These are phyloP conservation scores for Crotophaga sulcirostris DNA, from an alignment of 2,113 vertebrate genomes.

Conservation along the genomic window DNA sequence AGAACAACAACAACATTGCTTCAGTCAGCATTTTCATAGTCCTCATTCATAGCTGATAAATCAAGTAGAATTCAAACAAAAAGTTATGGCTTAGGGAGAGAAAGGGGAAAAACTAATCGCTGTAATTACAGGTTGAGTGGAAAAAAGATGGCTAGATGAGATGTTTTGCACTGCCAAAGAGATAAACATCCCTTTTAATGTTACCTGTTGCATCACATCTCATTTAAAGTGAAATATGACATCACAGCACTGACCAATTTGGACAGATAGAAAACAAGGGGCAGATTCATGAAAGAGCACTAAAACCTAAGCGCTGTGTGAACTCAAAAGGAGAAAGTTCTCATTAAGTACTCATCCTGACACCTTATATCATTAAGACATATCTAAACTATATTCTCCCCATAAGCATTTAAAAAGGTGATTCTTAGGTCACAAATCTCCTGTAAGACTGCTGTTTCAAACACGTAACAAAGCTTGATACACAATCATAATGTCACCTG, in stretches of 20 bases:
- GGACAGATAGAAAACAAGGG: neutral
- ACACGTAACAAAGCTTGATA: neutral
- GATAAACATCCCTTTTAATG: neutral
- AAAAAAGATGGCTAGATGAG: neutral
- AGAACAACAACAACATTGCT: slow-evolving; percentile 17
- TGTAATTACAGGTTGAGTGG: neutral
- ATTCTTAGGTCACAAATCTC: neutral
- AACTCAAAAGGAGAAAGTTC: neutral
- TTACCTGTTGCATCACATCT: neutral
- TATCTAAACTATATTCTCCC: neutral
- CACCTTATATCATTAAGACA: neutral
- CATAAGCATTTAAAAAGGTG: neutral
- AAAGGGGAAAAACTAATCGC: neutral
- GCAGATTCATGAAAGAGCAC: neutral
- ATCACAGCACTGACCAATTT: neutral
- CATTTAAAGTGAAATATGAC: neutral
- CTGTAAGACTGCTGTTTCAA: neutral
- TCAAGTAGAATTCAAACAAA: slow-evolving; percentile 4
- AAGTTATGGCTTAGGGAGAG: neutral
- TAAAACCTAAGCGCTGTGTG: neutral
- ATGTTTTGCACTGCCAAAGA: neutral
- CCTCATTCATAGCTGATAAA: neutral
- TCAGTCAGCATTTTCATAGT: slow-evolving; percentile 26
- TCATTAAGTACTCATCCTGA: neutral
- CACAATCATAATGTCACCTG: neutral